Percentiles rank a stretch among this genome's conserved stretches.
Conservation (phyloP, 2,888 invertebrate species). For the Willowsia nigromaculata region DNA sequence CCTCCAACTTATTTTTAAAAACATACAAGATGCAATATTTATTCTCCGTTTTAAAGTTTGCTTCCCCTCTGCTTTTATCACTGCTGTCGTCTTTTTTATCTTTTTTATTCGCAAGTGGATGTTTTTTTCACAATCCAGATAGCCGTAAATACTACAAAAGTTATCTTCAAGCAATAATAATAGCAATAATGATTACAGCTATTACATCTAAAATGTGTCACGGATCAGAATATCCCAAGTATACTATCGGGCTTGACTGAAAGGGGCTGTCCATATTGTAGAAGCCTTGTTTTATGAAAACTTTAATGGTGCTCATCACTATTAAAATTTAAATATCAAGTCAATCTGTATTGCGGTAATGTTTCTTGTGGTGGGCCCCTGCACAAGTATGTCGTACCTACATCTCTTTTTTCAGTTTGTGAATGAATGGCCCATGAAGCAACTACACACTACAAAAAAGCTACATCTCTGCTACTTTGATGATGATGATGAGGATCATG, state of each 20-base stretch:
- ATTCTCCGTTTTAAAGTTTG: neutral
- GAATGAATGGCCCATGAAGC: constrained; percentile 46
- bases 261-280: neutral
- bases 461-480: neutral
- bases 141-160: neutral
- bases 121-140: neutral
- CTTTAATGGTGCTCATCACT: too few relatives aligned
- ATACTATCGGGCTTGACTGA: neutral
- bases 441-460: neutral
- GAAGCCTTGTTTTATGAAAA: too few relatives aligned
- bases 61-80: neutral
- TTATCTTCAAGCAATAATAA: constrained; percentile 11
- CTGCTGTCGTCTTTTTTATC: neutral
- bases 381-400: neutral
- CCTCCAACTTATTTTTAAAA: neutral
- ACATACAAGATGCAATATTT: neutral
- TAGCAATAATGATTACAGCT: constrained; percentile 46
- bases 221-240: neutral
- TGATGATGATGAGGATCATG: neutral
- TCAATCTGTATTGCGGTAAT: neutral
- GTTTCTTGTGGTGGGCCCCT: neutral
- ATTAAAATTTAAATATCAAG: neutral
- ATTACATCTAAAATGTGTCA: constrained; percentile 61
- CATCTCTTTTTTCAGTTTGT: neutral
- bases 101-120: neutral